phyloP scores from a whole-genome alignment of 35 echinoderm and acorn worm genomes.

The Stichopus chloronotus region DNA sequence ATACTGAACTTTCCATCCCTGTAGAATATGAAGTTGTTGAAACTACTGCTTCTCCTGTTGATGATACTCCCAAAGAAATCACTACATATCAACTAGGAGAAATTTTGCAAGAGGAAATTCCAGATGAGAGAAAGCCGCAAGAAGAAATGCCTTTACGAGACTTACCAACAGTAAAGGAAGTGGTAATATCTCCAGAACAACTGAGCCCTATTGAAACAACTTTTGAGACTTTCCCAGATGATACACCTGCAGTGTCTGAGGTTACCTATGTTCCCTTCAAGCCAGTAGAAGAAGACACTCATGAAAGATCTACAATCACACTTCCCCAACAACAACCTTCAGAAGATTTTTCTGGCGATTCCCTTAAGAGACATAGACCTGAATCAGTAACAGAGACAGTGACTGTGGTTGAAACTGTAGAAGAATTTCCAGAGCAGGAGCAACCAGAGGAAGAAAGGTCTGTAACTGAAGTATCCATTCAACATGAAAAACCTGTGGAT shows the following conservation, averaged over 20 bases:
- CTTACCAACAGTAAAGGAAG: conserved; percentile 19
- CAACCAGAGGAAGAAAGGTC: conserved; percentile 34
- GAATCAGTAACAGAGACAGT: conserved; percentile 8
- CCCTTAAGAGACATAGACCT: conserved; percentile 13
- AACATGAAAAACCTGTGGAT: conserved; percentile 30
- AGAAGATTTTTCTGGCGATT: conserved; percentile 19
- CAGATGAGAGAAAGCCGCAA: neutral
- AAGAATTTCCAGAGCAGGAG: neutral
- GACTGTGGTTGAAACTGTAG: conserved; percentile 1
- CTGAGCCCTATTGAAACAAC: conserved; percentile 33
- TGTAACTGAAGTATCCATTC: conserved; percentile 26
- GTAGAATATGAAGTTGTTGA: conserved; percentile 40
- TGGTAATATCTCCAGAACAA: conserved; percentile 51
- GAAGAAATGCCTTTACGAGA: conserved; percentile 8
- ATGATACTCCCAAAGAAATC: conserved; percentile 1
- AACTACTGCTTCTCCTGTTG: conserved; percentile 19
- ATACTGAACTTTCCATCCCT: neutral
- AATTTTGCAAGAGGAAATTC: conserved; percentile 53
- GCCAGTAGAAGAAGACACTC: conserved; percentile 17
- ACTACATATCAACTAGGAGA: conserved; percentile 47
- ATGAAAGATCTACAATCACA: conserved; percentile 9
- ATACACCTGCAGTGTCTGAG: conserved; percentile 30
- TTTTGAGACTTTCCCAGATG: conserved; percentile 18
- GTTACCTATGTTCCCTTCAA: neutral
- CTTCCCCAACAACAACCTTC: neutral